phyloP scores from a whole-genome alignment of 2,888 invertebrate species.

The Pelosia muscerda region DNA sequence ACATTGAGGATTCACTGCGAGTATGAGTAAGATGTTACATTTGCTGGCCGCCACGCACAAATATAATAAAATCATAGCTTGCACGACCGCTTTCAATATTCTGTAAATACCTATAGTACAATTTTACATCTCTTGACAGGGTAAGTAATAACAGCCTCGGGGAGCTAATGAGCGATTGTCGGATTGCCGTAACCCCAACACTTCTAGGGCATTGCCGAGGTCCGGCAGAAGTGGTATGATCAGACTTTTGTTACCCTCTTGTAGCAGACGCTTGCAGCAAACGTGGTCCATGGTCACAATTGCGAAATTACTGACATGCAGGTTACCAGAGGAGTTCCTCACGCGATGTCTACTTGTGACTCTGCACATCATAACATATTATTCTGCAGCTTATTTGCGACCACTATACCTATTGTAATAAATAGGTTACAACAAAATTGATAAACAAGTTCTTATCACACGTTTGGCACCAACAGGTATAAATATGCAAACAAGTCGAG shows the following conservation, averaged over 20 bases:
- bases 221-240: background rate
- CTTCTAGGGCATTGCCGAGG: no score
- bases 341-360: no score
- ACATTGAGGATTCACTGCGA: constrained; percentile 30
- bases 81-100: background rate
- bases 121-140: background rate
- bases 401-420: background rate
- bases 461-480: constrained; percentile 28
- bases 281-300: background rate
- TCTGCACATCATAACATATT: background rate
- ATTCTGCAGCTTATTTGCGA: background rate
- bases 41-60: background rate
- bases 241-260: no score
- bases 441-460: constrained; percentile 28
- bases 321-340: background rate
- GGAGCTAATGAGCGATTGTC: background rate
- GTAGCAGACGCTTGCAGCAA: background rate
- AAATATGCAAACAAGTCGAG: constrained; percentile 37
- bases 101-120: background rate
- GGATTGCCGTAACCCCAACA: background rate
- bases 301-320: background rate
- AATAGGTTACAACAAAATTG: constrained; percentile 15
- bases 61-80: background rate
- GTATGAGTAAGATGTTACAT: constrained; percentile 9
- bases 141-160: background rate